These are phyloP conservation scores for Cuculus canorus DNA, from an alignment of 2,797 vertebrate species.

Conservation along the genomic window DNA sequence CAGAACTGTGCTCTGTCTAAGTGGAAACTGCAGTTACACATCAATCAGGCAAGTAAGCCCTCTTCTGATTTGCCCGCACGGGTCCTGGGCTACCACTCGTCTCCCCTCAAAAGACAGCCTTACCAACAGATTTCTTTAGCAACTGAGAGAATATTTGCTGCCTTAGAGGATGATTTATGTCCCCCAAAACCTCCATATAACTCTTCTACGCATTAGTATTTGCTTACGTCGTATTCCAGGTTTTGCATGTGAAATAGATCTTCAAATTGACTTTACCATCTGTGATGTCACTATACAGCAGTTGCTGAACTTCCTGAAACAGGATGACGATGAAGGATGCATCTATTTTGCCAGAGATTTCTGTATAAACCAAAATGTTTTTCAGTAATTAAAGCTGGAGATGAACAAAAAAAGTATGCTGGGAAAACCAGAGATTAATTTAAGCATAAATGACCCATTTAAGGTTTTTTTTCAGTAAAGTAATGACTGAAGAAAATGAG, in stretches of 20 bases:
- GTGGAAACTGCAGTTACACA: not conserved
- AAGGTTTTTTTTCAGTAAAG: slow-evolving; percentile 31
- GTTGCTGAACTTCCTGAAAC: not conserved
- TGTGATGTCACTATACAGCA: slow-evolving; percentile 46
- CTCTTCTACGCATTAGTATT: not conserved
- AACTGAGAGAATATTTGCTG: not conserved
- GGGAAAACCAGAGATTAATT: slow-evolving; percentile 53
- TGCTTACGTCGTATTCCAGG: not conserved
- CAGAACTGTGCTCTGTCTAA: not conserved
- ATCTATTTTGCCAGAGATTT: slow-evolving; percentile 36
- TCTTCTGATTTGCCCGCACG: not conserved
- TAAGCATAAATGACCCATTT: slow-evolving; percentile 60
- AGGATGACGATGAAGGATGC: slow-evolving; percentile 21
- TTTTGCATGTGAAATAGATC: slow-evolving; percentile 14
- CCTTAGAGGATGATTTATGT: not conserved
- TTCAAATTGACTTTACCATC: slow-evolving; percentile 17
- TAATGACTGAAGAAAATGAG: slow-evolving; percentile 56
- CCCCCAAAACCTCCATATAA: not conserved
- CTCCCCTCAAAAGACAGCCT: not conserved
- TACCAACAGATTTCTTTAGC: not conserved
- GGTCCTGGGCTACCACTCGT: not conserved
- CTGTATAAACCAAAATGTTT: slow-evolving; percentile 30
- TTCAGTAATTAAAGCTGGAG: slow-evolving; percentile 53
- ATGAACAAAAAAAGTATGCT: slow-evolving; percentile 31
- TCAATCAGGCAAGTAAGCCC: not conserved